Base-by-base conservation (phyloP, 2,888 invertebrate species). In the Torymus auratus region DNA sequence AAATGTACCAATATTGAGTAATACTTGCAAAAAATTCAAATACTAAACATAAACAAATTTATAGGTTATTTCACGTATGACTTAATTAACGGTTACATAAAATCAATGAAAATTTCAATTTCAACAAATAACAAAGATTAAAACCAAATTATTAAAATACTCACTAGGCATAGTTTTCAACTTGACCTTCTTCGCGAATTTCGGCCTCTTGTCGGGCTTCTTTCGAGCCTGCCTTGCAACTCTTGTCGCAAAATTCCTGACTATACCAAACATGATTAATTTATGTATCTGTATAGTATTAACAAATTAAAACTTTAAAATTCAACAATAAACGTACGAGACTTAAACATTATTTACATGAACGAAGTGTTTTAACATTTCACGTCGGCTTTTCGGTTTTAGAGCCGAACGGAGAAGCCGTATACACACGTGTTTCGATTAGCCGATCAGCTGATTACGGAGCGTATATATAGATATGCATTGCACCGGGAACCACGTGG, bases 91-190 rank as follows among this genome's bases (percentile, higher is more conserved):
- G 5, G 41, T 41, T 41, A 41, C 41, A 41, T 41, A 41, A 41
- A 41, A 7, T 10, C 41, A 5, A 41, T 41, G 7, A 41, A 41
- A 41, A 41, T 7, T 41, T 5, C 7, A 10, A 41, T 41, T 41
- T 41, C 41, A 41, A 41, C 41, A 41, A 41, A 1, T 7, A 7
- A 41, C 41, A 41, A 41, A 41, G 7, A 41, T 41, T 41, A 41
- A 41, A 41, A 41, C 1, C n/a, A 23, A 2, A 67, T 50, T n/a
- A 52, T n/a, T 52, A 14, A 52, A 76, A 53, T 71, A 65, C 70
- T 82, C 83, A 87, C 87, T 79, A 53, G 87, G 86, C 15, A 85
- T n/a, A n/a, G 61, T 64, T 72, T 84, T 81, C 14, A 82, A 20
- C 56, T 81, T 82, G 1, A 50, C 2, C 14, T 81, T 78, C 65